These are phyloP conservation scores for Lissonota sp. DNA, from an alignment of 2,888 invertebrate genomes.

Conservation along the genomic window DNA sequence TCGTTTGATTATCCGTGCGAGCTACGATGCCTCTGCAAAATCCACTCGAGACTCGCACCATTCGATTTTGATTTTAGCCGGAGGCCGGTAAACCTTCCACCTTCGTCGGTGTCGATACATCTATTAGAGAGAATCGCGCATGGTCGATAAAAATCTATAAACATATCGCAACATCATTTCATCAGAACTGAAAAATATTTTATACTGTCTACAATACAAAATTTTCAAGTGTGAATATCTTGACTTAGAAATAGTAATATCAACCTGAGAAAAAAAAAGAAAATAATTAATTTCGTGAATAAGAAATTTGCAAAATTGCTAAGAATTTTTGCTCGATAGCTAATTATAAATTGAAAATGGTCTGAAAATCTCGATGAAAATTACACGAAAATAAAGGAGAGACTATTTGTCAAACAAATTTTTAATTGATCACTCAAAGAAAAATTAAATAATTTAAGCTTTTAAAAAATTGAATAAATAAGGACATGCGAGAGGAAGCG, in stretches of 20 bases:
- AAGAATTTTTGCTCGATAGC: too few relatives aligned
- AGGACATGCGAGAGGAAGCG: not conserved
- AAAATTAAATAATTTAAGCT: too few relatives aligned
- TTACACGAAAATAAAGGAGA: too few relatives aligned
- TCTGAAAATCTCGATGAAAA: too few relatives aligned
- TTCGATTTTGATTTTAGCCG: slow-evolving; percentile 64
- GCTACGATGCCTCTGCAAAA: slow-evolving; percentile 20
- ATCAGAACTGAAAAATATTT: not conserved
- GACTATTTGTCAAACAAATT: too few relatives aligned
- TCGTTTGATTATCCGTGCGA: slow-evolving; percentile 69
- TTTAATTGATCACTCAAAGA: too few relatives aligned
- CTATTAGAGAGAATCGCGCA: slow-evolving; percentile 14
- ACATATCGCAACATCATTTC: not conserved
- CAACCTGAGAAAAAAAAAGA: too few relatives aligned
- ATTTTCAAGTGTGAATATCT: not conserved
- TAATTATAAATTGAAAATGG: too few relatives aligned
- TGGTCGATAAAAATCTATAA: slow-evolving; percentile 23
- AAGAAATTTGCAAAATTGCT: too few relatives aligned
- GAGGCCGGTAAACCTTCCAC: slow-evolving; percentile 56
- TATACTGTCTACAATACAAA: too few relatives aligned
- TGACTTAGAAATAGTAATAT: not conserved
- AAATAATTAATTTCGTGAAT: too few relatives aligned
- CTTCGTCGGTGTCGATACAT: slow-evolving; percentile 50
- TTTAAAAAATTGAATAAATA: too few relatives aligned
- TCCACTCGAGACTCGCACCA: slow-evolving; percentile 46